Conservation (phyloP, 2,888 invertebrate genomes). For the Parnassius apollo region DNA sequence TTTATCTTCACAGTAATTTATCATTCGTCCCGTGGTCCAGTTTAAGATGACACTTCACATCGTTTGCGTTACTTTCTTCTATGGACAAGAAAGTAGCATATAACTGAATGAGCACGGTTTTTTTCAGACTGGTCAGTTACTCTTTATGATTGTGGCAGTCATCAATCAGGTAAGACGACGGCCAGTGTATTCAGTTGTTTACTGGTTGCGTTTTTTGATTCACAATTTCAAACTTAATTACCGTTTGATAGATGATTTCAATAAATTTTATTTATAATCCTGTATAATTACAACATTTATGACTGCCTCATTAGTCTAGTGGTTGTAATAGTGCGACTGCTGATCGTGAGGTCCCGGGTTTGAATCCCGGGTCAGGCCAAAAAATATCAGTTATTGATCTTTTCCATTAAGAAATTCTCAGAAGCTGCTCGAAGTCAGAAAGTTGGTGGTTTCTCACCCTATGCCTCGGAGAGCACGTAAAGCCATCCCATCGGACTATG, state of each 20-base stretch:
- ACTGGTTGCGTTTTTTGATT: constrained; percentile 50
- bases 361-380: too few relatives aligned
- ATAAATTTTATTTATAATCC: constrained; percentile 40
- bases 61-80: constrained; percentile 23
- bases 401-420: too few relatives aligned
- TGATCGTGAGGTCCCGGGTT: too few relatives aligned
- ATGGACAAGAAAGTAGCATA: not conserved
- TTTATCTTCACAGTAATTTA: constrained; percentile 74
- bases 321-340: too few relatives aligned
- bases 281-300: too few relatives aligned
- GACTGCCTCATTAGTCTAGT: too few relatives aligned
- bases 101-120: constrained; percentile 24
- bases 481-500: too few relatives aligned
- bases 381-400: too few relatives aligned
- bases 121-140: constrained; percentile 45
- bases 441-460: too few relatives aligned
- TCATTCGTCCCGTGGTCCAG: constrained; percentile 62
- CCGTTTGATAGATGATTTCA: constrained; percentile 58
- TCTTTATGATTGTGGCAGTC: constrained; percentile 58
- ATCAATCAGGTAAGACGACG: constrained; percentile 67
- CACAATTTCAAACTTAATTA: constrained; percentile 38
- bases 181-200: constrained; percentile 61
- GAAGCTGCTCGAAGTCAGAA: too few relatives aligned
- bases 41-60: constrained; percentile 39
- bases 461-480: too few relatives aligned